Evolutionary conservation across 2,888 invertebrate genomes (phyloP), one percentile per base, ranked within the genome.

Genomic region (Phortica magna): DNA sequence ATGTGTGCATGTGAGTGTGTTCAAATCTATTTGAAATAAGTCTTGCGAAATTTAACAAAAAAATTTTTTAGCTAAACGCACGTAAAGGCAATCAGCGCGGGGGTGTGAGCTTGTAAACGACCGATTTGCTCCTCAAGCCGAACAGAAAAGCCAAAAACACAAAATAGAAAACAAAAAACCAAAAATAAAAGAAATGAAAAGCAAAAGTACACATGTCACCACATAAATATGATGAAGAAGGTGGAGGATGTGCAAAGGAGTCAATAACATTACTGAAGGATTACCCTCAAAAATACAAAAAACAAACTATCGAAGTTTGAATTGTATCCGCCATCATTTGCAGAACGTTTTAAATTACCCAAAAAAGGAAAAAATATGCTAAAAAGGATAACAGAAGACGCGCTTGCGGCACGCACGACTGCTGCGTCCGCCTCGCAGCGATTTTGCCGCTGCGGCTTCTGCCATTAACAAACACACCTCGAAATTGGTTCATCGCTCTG

Each of bases 71-170:
- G 9, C 9, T 48, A 48, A 12, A 81, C 82, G 78, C 82, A 83
- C 80, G 82, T 82, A 80, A 80, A 79, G 77, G 78, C 81, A 80
- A 83, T 82, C 81, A 76, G 76, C 75, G 73, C 75, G 61, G 74
- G 12, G 42, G 70, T 19, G 68, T 68, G 53, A 70, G 70, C n/a
- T 10, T 22, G 22, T 22, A 22, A 22, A 19, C 48, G 48, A 48
- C 48, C 9, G 48, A 48, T 48, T 48, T 48, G 48, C 9, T 9
- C 48, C 9, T 48, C 7, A 41, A 39, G 39, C 7, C 65, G 41
- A 14, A 41, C 65, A 41, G 42, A n/a, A 17, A 64, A 17, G 3
- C 5, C 14, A 64, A 64, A 39, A 7, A n/a, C 1, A 59, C n/a
- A 53, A n/a, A 31, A 0, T 1, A 31, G 5, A n/a, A 55, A 55